These are phyloP conservation scores for Calameuta pallipes DNA, from an alignment of 2,888 invertebrate species.

Conservation along the genomic window DNA sequence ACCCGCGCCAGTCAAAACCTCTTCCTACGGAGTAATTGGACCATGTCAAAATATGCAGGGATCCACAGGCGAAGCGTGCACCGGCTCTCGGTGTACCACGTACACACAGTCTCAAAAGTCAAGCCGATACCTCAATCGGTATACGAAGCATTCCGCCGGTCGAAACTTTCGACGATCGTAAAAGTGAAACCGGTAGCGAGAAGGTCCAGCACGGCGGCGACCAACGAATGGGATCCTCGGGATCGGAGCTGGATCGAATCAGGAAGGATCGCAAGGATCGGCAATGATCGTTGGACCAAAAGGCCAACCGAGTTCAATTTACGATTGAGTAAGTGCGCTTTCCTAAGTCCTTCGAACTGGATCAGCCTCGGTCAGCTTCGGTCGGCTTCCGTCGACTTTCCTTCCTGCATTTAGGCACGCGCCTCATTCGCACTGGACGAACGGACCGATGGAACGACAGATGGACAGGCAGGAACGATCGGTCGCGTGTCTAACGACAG, in stretches of 20 bases:
- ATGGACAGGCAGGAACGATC: conserved; percentile 32
- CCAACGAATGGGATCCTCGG: background rate
- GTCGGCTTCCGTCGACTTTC: conserved; percentile 40
- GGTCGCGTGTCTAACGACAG: conserved; percentile 52
- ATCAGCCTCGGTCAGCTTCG: conserved; percentile 2
- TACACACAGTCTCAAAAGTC: background rate
- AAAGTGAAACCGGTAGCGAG: conserved; percentile 8
- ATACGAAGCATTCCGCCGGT: background rate
- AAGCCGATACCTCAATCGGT: background rate
- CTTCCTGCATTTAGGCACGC: conserved; percentile 54
- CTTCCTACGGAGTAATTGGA: background rate
- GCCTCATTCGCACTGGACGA: conserved; percentile 30
- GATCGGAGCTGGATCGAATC: background rate
- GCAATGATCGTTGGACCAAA: background rate
- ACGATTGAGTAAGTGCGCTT: conserved; percentile 34
- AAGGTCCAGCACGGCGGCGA: background rate
- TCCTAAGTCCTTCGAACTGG: conserved; percentile 19
- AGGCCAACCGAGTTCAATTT: conserved; percentile 29
- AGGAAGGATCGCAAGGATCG: background rate
- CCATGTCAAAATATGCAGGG: background rate
- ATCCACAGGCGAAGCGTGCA: background rate
- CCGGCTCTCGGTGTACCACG: background rate
- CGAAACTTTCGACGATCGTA: conserved; percentile 4
- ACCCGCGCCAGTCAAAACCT: background rate
- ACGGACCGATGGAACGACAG: conserved; percentile 21